Evolutionary conservation across 2,797 vertebrate species (phyloP).

Genomic region (Takifugu rubripes): DNA sequence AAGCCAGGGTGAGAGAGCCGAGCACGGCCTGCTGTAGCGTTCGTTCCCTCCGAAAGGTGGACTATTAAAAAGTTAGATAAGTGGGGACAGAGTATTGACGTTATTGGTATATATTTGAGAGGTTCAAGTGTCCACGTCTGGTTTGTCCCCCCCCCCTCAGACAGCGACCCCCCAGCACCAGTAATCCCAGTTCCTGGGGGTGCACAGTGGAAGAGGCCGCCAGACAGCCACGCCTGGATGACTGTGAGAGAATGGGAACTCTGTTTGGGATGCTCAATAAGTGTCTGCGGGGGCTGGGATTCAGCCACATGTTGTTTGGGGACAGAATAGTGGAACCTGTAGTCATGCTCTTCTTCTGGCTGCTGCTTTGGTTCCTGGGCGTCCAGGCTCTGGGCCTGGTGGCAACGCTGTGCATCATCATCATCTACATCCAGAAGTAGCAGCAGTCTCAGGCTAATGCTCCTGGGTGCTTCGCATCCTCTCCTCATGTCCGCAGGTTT

Average conservation of each 20-base stretch:
- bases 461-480: neutral
- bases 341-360: conserved; percentile 90
- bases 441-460: neutral
- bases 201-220: conserved; percentile 28
- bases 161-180: conserved; percentile 1
- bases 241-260: conserved; percentile 92
- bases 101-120: too few relatives aligned
- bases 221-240: conserved; percentile 75
- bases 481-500: too few relatives aligned
- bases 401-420: conserved; percentile 92
- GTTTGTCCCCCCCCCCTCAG: neutral
- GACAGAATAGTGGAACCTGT: conserved; percentile 94
- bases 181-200: neutral
- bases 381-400: conserved; percentile 93
- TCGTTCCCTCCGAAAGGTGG: too few relatives aligned
- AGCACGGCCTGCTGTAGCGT: too few relatives aligned
- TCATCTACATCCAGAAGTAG: conserved; percentile 94
- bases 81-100: too few relatives aligned
- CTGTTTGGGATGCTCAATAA: conserved; percentile 96
- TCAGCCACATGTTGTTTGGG: conserved; percentile 93
- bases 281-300: conserved; percentile 86
- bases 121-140: too few relatives aligned
- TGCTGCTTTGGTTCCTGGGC: conserved; percentile 94
- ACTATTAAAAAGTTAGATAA: too few relatives aligned
- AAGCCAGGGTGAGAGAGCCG: conserved; percentile 41